Evolutionary conservation across 2,888 invertebrate species (phyloP).

Genomic region (Argynnis bischoffii): DNA sequence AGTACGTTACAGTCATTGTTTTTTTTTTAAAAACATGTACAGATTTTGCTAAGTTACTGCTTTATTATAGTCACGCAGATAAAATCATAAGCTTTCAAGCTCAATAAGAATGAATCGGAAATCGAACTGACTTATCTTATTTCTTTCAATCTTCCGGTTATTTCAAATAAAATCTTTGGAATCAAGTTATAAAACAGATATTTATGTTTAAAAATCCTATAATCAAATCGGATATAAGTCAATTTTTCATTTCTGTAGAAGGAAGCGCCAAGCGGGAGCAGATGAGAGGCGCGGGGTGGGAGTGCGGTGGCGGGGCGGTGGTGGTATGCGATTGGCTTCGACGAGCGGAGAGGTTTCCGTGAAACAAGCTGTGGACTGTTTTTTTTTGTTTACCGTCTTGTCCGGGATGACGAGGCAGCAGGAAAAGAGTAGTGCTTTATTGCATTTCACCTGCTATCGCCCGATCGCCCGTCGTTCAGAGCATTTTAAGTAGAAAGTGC

Average conservation of each 20-base stretch:
- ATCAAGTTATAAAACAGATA: slow-evolving; percentile 9
- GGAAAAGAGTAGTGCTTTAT: slow-evolving; percentile 27
- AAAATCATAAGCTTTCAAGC: too few relatives aligned
- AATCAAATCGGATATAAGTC: slow-evolving; percentile 33
- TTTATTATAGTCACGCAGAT: too few relatives aligned
- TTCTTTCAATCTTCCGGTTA: background rate
- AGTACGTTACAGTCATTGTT: too few relatives aligned
- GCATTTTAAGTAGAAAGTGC: slow-evolving; percentile 23
- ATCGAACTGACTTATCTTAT: background rate
- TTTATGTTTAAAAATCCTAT: slow-evolving; percentile 28
- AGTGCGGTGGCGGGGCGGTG: background rate
- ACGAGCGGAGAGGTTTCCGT: slow-evolving; percentile 32
- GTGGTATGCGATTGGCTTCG: slow-evolving; percentile 33
- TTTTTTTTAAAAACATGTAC: too few relatives aligned
- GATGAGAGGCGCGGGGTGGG: slow-evolving; percentile 20
- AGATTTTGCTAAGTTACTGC: too few relatives aligned
- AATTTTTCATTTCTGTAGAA: slow-evolving; percentile 36
- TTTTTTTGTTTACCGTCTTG: slow-evolving; percentile 32
- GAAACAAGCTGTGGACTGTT: slow-evolving; percentile 34
- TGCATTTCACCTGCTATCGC: slow-evolving; percentile 28
- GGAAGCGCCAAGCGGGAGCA: slow-evolving; percentile 34
- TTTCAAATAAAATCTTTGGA: slow-evolving; percentile 5
- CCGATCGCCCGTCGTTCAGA: slow-evolving; percentile 14
- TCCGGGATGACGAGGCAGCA: slow-evolving; percentile 13
- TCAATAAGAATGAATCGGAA: background rate